Conservation (phyloP, 2,113 vertebrate species). For the Nesogale talazaci region DNA sequence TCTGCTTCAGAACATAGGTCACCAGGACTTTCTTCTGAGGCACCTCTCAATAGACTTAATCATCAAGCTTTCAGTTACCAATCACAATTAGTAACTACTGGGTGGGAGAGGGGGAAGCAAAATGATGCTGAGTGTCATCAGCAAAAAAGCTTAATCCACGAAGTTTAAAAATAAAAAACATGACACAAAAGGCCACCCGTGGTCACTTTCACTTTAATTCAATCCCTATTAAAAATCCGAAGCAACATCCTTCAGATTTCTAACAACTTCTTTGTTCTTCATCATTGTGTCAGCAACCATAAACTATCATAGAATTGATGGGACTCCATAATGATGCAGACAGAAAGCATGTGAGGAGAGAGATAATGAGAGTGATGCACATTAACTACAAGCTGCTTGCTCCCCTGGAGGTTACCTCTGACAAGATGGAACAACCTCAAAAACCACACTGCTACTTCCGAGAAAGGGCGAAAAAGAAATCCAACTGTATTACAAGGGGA, state of each 20-base stretch:
- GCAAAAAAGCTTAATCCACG: not conserved
- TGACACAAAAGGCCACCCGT: not conserved
- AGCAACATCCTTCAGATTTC: not conserved
- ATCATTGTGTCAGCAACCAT: not conserved
- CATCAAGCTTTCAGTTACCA: not conserved
- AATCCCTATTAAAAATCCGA: not conserved
- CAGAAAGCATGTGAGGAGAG: slow-evolving; percentile 24
- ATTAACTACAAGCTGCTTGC: not conserved
- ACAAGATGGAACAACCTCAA: slow-evolving; percentile 28
- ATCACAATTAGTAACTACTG: not conserved
- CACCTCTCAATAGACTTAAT: not conserved
- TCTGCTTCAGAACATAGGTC: not conserved
- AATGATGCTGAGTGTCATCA: not conserved
- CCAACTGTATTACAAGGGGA: not conserved
- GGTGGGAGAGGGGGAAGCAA: not conserved
- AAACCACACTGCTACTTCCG: not conserved
- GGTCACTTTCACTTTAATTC: not conserved
- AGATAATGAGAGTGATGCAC: not conserved
- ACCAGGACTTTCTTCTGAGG: not conserved
- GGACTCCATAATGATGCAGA: slow-evolving; percentile 49
- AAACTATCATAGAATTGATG: slow-evolving; percentile 1
- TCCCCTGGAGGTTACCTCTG: slow-evolving; percentile 12
- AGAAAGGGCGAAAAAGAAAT: not conserved
- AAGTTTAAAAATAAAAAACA: slow-evolving; percentile 7
- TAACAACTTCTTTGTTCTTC: slow-evolving; percentile 48